Percentiles rank a stretch among this genome's conserved stretches.
phyloP scores from a whole-genome alignment of 2,113 vertebrate genomes.

The Centropristis striata region DNA sequence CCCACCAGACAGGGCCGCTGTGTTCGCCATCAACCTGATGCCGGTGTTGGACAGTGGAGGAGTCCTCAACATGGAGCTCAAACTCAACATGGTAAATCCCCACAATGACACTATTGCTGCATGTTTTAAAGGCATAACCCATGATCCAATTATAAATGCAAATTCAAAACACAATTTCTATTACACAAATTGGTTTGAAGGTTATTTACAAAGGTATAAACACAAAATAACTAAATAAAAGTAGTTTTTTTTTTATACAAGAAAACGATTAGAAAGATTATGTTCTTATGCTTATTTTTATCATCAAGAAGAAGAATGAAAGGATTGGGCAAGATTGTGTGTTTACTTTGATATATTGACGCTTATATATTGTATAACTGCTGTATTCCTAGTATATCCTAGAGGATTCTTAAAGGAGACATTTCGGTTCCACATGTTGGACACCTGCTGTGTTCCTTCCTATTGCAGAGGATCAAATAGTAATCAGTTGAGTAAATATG shows the following conservation, averaged over 20 bases:
- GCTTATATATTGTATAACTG: background rate
- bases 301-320: no score
- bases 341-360: background rate
- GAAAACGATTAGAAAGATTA: no score
- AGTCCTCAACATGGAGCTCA: slow-evolving; percentile 95
- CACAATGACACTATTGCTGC: background rate
- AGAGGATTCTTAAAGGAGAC: background rate
- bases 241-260: no score
- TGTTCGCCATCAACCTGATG: slow-evolving; percentile 95
- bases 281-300: no score
- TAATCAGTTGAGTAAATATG: slow-evolving; percentile 46
- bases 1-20: slow-evolving; percentile 90
- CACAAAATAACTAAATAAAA: no score
- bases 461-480: slow-evolving; percentile 17
- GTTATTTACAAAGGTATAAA: background rate
- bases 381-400: background rate
- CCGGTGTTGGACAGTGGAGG: slow-evolving; percentile 97
- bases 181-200: background rate
- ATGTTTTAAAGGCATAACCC: background rate
- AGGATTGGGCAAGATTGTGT: background rate
- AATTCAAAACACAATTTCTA: background rate
- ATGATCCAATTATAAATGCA: background rate
- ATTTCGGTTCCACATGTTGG: background rate
- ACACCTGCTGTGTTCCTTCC: background rate
- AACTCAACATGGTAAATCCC: slow-evolving; percentile 92